Conservation (phyloP, 2,797 vertebrate genomes). For the Xenops minutus region DNA sequence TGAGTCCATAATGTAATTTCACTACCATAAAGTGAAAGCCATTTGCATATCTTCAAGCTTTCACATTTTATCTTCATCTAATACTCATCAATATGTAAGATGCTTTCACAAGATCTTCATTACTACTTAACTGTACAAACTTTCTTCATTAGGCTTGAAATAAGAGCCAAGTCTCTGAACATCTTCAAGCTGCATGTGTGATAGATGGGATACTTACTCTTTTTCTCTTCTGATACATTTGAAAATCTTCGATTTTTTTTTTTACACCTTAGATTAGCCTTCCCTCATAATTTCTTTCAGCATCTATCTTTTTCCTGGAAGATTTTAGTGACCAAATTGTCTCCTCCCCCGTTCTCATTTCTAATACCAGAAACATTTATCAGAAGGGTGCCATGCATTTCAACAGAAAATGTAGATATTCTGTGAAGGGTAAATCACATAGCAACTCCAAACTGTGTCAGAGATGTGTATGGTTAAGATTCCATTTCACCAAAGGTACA, state of each 20-base stretch:
- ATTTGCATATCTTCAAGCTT: background rate
- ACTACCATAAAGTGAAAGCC: background rate
- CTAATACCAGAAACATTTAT: background rate
- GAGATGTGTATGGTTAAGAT: background rate
- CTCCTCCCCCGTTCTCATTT: background rate
- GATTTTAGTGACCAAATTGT: background rate
- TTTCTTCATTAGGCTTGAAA: constrained; percentile 4
- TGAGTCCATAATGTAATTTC: background rate
- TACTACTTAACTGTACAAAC: background rate
- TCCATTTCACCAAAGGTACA: background rate
- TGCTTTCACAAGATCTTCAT: background rate
- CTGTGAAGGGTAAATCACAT: background rate
- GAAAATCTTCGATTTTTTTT: background rate
- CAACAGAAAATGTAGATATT: background rate
- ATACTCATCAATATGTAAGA: background rate
- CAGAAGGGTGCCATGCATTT: background rate
- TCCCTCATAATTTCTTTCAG: constrained; percentile 15
- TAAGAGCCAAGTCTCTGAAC: background rate
- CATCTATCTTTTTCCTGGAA: background rate
- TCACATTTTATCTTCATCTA: constrained; percentile 30
- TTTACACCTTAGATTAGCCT: background rate
- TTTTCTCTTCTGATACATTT: background rate
- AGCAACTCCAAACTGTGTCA: background rate
- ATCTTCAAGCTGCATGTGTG: background rate
- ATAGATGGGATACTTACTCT: background rate